Base-by-base conservation (phyloP, 2,888 invertebrate genomes). In the Dolomedes plantarius region DNA sequence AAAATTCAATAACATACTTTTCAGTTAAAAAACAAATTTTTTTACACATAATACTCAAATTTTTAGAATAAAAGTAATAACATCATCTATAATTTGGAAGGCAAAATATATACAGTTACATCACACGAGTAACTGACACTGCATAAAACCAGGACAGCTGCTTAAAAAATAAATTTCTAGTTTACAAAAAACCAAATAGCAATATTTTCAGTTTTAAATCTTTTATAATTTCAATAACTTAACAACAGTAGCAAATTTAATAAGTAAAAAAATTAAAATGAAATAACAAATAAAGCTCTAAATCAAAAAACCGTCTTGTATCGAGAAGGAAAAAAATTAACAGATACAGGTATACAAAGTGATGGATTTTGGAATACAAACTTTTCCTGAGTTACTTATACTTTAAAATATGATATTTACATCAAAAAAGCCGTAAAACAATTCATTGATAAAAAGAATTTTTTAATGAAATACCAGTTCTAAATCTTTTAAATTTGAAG, bases 371-470 rank as follows among this genome's bases (percentile, higher is more conserved):
- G 56, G 23, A 56, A 56, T 56, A 56, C 23, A 81, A 67, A 73
- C 56, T 68, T 81, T 81, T 81, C 81, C 81, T 81, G 81, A 81
- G 81, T 74, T 81, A 81, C 81, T 74, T 36, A 74, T 74, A 68
- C 65, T 31, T 62, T 68, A 73, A 77, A 50, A 23, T 64, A 67
- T 76, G 23, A 19, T 32, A 36, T 68, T 39, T 36, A 68, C 32
- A 39, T 39, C 68, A 36, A 19, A 32, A 39, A 39, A 23, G n/a
- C 5, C 11, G 9, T 39, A 19, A 11, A 13, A 68, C 39, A 68
- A 36, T 32, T 67, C 67, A 13, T 32, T 27, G 31, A 67, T n/a
- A 65, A 31, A 62, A 46, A 46, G 46, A 16, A 46, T 46, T 16
- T 56, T 5, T 2, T n/a, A 32, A 19, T n/a, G 16, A n/a, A n/a